Evolutionary conservation across 2,797 vertebrate genomes (phyloP), one percentile per base, ranked within the genome.

Genomic region (Karalla daura): DNA sequence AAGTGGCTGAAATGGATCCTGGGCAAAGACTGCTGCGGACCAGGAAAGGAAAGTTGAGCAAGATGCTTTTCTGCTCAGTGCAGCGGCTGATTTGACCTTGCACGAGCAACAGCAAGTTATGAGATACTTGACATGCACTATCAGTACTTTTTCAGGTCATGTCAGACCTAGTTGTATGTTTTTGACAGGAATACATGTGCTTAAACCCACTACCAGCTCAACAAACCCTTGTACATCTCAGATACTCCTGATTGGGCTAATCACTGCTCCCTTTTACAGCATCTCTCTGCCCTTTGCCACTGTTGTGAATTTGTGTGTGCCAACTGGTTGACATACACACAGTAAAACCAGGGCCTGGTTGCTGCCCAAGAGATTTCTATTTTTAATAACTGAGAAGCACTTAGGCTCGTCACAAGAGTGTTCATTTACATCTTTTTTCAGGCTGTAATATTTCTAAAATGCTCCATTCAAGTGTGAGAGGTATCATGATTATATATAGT

Each of bases 71-170:
- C 58, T 70, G 67, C 60, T 73, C 61, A 5, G 15, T 41, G 54
- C 54, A 63, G 50, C 17, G 28, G 59, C 54, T 68, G 71, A 74
- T 76, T 62, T 78, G 74, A 83, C 76, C 80, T 86, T 77, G 76
- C 64, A 59, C 50, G n/a, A 78, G 62, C 40, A 36, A 47, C 46
- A 52, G 56, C 41, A 77, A 60, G 76, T 78, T 72, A 64, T 37
- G 51, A 63, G 65, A 60, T 82, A 76, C 59, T 69, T 76, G 69
- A 81, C 51, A 71, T 78, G 66, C 54, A 55, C 53, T 78, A 44
- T 28, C 47, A 60, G n/a, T 37, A 30, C 32, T 50, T 69, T 74
- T 51, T 65, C 33, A 72, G 17, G 71, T 63, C 43, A 24, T 60
- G 46, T 74, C 62, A 64, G 67, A 60, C 21, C 17, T 44, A 74